A percentile compares a stretch with the other conserved stretches of the same genome.
Conservation (phyloP, 2,797 vertebrate genomes). For the Cirrhinus molitorella region DNA sequence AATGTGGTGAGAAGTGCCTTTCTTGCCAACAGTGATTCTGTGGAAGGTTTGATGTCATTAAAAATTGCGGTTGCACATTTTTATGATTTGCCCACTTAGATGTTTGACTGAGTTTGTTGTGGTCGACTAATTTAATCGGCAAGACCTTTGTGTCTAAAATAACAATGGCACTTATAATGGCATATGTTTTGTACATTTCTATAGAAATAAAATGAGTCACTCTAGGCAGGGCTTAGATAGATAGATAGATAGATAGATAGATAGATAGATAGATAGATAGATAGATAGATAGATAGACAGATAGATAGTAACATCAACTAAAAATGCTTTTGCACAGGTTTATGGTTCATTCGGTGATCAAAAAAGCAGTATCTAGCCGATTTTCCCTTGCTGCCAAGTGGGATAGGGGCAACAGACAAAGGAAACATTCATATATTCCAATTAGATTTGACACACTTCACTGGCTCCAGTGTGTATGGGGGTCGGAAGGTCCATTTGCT, state of each 20-base stretch:
- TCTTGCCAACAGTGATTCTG: conserved; percentile 39
- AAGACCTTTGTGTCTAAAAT: conserved; percentile 14
- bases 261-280: not conserved
- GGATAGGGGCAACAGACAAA: conserved; percentile 69
- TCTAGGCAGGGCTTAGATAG: not conserved
- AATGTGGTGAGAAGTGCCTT: conserved; percentile 35
- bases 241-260: not conserved
- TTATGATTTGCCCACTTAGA: conserved; percentile 39
- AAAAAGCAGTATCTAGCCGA: conserved; percentile 64
- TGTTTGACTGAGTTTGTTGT: conserved; percentile 47
- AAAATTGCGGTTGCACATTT: conserved; percentile 33
- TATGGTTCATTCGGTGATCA: conserved; percentile 58
- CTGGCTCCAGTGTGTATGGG: conserved; percentile 62
- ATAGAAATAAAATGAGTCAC: not conserved
- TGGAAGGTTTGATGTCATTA: conserved; percentile 42
- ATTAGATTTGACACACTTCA: conserved; percentile 75
- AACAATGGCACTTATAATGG: conserved; percentile 21
- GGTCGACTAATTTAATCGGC: conserved; percentile 46
- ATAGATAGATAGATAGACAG: too few species aligned
- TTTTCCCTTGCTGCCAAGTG: conserved; percentile 63
- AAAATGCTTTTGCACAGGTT: conserved; percentile 56
- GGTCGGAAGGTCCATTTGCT: conserved; percentile 65
- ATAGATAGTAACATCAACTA: too few species aligned
- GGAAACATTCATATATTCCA: conserved; percentile 77
- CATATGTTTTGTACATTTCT: conserved; percentile 29